Conservation (phyloP, 2,113 vertebrate genomes). For the Cebus imitator region DNA sequence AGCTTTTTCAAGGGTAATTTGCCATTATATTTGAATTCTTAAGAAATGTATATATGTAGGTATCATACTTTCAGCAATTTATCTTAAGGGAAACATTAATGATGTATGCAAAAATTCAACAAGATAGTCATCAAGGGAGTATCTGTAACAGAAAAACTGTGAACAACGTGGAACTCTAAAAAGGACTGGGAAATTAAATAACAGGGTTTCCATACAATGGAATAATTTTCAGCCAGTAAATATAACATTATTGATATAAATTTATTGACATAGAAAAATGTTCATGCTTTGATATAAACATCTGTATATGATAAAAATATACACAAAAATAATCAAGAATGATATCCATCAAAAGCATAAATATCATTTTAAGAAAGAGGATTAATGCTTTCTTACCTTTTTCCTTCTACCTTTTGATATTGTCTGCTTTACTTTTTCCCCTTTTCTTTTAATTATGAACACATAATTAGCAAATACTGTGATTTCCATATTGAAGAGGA, state of each 20-base stretch:
- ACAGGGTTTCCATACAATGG: background rate
- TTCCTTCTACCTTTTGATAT: background rate
- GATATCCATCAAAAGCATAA: background rate
- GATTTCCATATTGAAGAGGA: background rate
- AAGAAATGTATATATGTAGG: background rate
- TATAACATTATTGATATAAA: background rate
- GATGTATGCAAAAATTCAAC: conserved; percentile 10
- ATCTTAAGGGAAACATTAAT: background rate
- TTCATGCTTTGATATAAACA: background rate
- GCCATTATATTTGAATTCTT: background rate
- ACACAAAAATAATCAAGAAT: conserved; percentile 9
- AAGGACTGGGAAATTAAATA: background rate
- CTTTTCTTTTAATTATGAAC: conserved; percentile 21
- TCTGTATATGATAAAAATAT: background rate
- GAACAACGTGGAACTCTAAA: conserved; percentile 20
- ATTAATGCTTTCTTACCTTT: background rate
- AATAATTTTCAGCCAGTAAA: background rate
- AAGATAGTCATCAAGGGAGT: background rate
- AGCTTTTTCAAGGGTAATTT: background rate
- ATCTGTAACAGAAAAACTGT: background rate
- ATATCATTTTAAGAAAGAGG: conserved; percentile 7
- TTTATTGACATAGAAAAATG: background rate
- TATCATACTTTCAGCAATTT: background rate
- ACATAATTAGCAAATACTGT: background rate
- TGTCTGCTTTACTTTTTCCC: background rate